Base-by-base conservation (phyloP, 2,797 vertebrate species). In the Enteromius trimaculatus region DNA sequence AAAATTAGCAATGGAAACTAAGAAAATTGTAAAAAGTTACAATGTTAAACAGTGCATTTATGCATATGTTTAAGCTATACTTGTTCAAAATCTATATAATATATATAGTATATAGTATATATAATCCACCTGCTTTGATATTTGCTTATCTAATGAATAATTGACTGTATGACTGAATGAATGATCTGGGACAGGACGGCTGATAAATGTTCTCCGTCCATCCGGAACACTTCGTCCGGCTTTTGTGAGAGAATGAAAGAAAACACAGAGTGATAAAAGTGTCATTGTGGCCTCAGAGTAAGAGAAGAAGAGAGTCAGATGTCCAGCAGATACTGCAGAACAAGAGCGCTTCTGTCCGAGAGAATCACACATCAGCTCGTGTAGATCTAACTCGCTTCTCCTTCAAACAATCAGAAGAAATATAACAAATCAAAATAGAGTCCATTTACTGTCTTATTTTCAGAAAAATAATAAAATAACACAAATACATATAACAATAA, bases 231-330 rank as follows among this genome's bases (percentile, higher is more conserved):
- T 9, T 75, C 37, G 2, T 47, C 79, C 65, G 51, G 10, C 26
- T 58, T 80, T 68, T 42, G 9, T 26, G 60, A 21, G 69, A 34
- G 42, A 69, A 82, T 53, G 42, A 53, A 74, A 6, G 47, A 19
- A 55, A 21, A 81, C 26, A 47, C 31, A 10, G 34, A 66, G 10
- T 23, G 31, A 81, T 75, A 79, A 88, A 79, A 79, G 49, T 39
- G 39, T 19, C 62, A 51, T 42, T 60, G 70, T 74, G 65, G 84
- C 85, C 71, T 34, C 72, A 26, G 29, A 26, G 79, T 78, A 47
- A 37, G 37, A 66, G 51, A 84, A 82, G 51, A 65, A 79, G 29
- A n/a, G 70, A 77, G 70, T 75, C 71, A 66, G 72, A 77, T 55
- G 60, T 76, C 55, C 34, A 58, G 1, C 77, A 68, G 62, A 65